Conservation (phyloP, 2,113 vertebrate species). For the Leucopternis melanops region DNA sequence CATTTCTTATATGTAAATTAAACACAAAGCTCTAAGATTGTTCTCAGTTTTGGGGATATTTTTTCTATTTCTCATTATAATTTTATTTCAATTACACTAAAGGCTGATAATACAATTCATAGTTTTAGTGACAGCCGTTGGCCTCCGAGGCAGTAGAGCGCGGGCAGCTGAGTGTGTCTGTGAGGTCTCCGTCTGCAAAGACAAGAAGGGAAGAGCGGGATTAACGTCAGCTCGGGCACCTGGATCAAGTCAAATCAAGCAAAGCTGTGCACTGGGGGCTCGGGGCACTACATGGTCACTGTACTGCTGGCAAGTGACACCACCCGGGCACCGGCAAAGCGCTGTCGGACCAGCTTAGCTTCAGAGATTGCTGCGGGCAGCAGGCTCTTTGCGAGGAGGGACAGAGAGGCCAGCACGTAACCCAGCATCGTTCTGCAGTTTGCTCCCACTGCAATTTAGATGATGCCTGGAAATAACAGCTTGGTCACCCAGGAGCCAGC, state of each 20-base stretch:
- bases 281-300: not conserved
- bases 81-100: no score
- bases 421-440: not conserved
- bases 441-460: not conserved
- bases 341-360: not conserved
- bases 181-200: constrained; percentile 87
- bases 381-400: not conserved
- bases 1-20: no score
- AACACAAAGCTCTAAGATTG: no score
- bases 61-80: no score
- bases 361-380: not conserved
- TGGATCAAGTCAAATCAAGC: not conserved
- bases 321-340: not conserved
- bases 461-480: not conserved
- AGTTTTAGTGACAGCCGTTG: no score
- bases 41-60: no score
- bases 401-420: not conserved
- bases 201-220: not conserved
- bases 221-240: fast-evolving
- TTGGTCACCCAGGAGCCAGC: not conserved
- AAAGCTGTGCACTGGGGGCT: not conserved
- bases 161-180: constrained; percentile 85
- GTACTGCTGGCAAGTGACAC: not conserved
- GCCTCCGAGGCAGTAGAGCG: constrained; percentile 78
- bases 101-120: no score